phyloP scores from a whole-genome alignment of 2,113 vertebrate genomes.

The Ariopsis seemanni region DNA sequence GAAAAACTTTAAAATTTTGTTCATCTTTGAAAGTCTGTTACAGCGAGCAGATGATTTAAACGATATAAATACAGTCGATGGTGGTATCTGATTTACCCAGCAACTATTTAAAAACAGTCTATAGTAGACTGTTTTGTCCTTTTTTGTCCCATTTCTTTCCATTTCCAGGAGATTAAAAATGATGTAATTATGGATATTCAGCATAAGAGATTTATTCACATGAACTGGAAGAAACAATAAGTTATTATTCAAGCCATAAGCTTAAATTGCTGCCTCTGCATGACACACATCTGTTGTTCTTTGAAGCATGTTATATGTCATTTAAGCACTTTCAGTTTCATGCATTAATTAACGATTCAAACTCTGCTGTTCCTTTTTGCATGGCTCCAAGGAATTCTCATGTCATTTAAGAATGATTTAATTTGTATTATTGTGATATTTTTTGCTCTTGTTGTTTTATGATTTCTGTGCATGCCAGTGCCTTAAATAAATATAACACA shows the following conservation, averaged over 20 bases:
- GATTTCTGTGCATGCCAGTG: neutral
- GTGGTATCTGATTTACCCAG: neutral
- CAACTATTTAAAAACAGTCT: neutral
- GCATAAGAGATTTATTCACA: neutral
- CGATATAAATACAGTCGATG: neutral
- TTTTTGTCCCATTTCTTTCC: neutral
- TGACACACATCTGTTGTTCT: slow-evolving; percentile 34
- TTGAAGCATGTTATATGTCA: slow-evolving; percentile 28
- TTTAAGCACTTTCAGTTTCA: slow-evolving; percentile 24
- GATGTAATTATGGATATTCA: neutral
- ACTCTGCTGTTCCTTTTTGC: neutral
- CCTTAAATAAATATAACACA: slow-evolving; percentile 9
- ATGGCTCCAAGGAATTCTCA: neutral
- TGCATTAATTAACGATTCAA: slow-evolving; percentile 25
- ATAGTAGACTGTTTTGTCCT: neutral
- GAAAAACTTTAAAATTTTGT: neutral
- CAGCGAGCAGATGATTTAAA: neutral
- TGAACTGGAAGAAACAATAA: slow-evolving; percentile 14
- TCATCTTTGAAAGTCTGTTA: neutral
- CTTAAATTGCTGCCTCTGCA: slow-evolving; percentile 19
- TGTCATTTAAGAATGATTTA: slow-evolving; percentile 17
- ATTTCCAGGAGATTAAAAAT: slow-evolving; percentile 1
- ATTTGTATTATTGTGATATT: neutral
- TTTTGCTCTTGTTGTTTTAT: neutral
- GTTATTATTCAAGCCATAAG: slow-evolving; percentile 8